Evolutionary conservation across 1,140 invertebrate genomes (phyloP).

Genomic region (Drosophila subpulchrella): DNA sequence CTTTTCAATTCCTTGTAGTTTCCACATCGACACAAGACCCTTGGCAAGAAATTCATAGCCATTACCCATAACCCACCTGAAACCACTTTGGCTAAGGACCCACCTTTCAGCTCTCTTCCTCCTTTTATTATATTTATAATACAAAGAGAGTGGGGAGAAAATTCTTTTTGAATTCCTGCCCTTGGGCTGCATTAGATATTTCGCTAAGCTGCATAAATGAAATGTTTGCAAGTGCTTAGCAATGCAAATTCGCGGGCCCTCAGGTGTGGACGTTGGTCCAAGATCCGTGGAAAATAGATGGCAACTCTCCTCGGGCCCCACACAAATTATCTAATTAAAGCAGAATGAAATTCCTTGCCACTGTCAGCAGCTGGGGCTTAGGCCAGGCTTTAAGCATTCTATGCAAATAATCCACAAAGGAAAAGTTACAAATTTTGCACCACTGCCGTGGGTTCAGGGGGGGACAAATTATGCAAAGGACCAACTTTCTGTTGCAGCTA

Average conservation of each 20-base stretch:
- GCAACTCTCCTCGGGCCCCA: slow-evolving; percentile 10
- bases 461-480: slow-evolving; percentile 42
- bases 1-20: slow-evolving; percentile 5
- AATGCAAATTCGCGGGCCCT: slow-evolving; percentile 64
- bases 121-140: slow-evolving; percentile 16
- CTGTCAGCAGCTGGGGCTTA: slow-evolving; percentile 58
- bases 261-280: slow-evolving; percentile 33
- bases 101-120: not conserved
- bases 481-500: slow-evolving; percentile 60
- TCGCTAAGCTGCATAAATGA: slow-evolving; percentile 72
- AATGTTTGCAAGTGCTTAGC: slow-evolving; percentile 79
- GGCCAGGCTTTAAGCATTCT: slow-evolving; percentile 51
- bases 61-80: slow-evolving; percentile 9
- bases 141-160: not conserved
- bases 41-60: slow-evolving; percentile 10
- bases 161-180: slow-evolving; percentile 17
- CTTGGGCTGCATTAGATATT: slow-evolving; percentile 54
- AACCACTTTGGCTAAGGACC: slow-evolving; percentile 20
- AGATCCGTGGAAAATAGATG: slow-evolving; percentile 5
- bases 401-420: slow-evolving; percentile 65
- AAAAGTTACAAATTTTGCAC: slow-evolving; percentile 36
- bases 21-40: slow-evolving; percentile 1
- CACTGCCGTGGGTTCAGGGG: slow-evolving; percentile 9
- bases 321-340: slow-evolving; percentile 78
- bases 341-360: slow-evolving; percentile 31